Evolutionary conservation across 2,113 vertebrate genomes (phyloP), one percentile per base, ranked within the genome.

Genomic region (Calonectris borealis): DNA sequence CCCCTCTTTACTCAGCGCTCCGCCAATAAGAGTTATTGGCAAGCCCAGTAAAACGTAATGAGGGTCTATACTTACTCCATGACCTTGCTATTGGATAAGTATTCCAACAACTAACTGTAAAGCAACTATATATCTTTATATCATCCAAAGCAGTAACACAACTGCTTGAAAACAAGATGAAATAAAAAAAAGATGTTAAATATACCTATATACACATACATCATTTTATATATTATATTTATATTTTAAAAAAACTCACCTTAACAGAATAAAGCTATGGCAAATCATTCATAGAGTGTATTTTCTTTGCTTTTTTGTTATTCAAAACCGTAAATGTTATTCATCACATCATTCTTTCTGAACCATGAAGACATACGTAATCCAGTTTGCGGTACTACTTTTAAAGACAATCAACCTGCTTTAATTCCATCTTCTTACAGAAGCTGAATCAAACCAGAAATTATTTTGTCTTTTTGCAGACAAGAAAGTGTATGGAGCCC

Each of bases 371-470:
- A 88, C 57, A 65, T 19, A 38, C 66, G 94, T 82, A 97, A 95
- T 93, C 80, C 66, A 83, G 94, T 85, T 69, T 69, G 75, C 86
- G 38, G 40, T 7, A 72, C 40, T 78, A 69, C 62, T 93, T 90
- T 94, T 93, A 66, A 96, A 93, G 90, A 82, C 70, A 85, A 69
- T 48, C 64, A 65, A 92, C 90, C 77, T 54, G 66, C 90, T 89
- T 95, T 88, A 66, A 90, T 52, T 93, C 92, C 72, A 72, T 68
- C 82, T 90, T 83, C 90, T 87, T 88, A 58, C 19, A 75, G 83
- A 95, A 94, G 91, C 40, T 38, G 64, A 78, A 93, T 80, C 88
- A 95, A 96, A 97, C 69, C 75, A 51, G 52, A 83, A 89, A 94
- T 80, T 32, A 85, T 73, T 96, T 93, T 62, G 42, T 64, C 81